Conservation (phyloP, 2,888 invertebrate genomes). For the Dinocampus coccinellae region DNA sequence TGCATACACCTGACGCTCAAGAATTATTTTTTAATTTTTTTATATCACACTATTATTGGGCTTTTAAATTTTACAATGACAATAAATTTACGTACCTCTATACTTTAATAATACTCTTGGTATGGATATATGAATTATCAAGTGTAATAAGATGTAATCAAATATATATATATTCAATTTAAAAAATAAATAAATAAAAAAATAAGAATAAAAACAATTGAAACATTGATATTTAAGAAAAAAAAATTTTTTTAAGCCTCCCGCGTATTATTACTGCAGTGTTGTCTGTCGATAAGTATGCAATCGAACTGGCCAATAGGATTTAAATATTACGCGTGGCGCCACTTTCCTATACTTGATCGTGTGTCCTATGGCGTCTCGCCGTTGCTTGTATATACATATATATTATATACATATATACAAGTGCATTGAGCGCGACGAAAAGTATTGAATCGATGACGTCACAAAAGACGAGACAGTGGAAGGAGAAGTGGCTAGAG, state of each 20-base stretch:
- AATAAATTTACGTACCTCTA: neutral
- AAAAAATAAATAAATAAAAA: no score
- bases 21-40: no score
- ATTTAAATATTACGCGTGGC: neutral
- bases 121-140: no score
- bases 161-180: no score
- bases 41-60: neutral
- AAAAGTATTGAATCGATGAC: slow-evolving; percentile 70
- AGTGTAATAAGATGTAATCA: no score
- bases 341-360: neutral
- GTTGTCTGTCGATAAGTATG: no score
- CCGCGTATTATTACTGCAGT: no score
- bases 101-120: neutral
- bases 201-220: no score
- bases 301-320: no score
- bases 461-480: slow-evolving; percentile 66
- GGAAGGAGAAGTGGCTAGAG: slow-evolving; percentile 58
- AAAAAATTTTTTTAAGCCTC: no score
- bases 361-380: neutral
- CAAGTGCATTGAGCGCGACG: slow-evolving; percentile 41
- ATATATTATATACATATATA: neutral
- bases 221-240: no score
- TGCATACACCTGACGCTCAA: neutral
- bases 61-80: neutral
- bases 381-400: neutral